These are phyloP conservation scores for Thymelicus lineola DNA, from an alignment of 2,888 invertebrate genomes.

Conservation along the genomic window DNA sequence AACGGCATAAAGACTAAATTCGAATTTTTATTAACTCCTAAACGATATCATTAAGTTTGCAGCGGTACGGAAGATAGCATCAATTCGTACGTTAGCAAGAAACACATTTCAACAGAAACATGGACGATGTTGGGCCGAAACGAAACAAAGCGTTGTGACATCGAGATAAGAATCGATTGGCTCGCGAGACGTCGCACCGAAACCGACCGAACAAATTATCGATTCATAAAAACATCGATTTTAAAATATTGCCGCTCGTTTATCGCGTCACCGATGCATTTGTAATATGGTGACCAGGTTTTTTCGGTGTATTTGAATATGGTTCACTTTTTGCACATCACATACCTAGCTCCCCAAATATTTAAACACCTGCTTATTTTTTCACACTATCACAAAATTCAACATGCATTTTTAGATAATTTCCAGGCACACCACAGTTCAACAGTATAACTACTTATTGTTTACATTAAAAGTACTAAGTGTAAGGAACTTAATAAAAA, in stretches of 20 bases:
- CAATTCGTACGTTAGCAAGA: constrained; percentile 82
- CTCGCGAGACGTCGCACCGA: constrained; percentile 81
- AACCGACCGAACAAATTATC: constrained; percentile 83
- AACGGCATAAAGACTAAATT: constrained; percentile 52
- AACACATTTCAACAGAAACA: constrained; percentile 84
- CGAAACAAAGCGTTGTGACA: constrained; percentile 84
- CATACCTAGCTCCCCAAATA: not conserved
- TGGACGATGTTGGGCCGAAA: constrained; percentile 78
- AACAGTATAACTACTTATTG: too few relatives aligned
- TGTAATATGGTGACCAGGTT: constrained; percentile 67
- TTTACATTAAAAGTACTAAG: too few relatives aligned
- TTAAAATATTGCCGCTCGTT: constrained; percentile 78
- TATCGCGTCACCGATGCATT: constrained; percentile 74
- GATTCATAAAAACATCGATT: constrained; percentile 85
- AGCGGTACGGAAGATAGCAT: constrained; percentile 69
- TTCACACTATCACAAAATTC: too few relatives aligned
- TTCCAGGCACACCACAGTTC: too few relatives aligned
- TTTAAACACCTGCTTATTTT: not conserved
- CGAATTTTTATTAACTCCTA: constrained; percentile 39
- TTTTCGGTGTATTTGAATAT: constrained; percentile 28
- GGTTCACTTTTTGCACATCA: constrained; percentile 24
- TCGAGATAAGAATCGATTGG: constrained; percentile 78
- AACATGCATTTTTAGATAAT: not conserved
- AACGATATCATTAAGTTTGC: constrained; percentile 62
- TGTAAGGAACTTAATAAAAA: too few relatives aligned